These are phyloP conservation scores for Crematogaster levior DNA, from an alignment of 2,888 invertebrate genomes.

Conservation along the genomic window DNA sequence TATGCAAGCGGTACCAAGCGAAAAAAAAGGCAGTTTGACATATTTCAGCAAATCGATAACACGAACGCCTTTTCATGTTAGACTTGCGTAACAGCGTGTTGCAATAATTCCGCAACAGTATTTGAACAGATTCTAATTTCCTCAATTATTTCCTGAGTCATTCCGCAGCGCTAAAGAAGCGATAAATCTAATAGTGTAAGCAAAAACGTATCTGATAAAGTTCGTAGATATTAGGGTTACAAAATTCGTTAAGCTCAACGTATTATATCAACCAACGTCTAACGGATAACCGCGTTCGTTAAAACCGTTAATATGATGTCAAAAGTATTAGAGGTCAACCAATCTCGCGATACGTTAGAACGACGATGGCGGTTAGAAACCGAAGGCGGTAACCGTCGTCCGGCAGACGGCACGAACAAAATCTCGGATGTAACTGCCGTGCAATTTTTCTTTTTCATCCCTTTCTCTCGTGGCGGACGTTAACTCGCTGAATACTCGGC, in stretches of 20 bases:
- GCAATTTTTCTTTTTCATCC: conserved; percentile 67
- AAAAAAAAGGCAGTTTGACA: conserved; percentile 40
- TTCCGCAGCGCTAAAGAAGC: not conserved
- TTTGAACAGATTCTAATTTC: conserved; percentile 41
- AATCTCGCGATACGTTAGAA: conserved; percentile 45
- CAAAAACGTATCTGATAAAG: not conserved
- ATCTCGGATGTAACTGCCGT: conserved; percentile 65
- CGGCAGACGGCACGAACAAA: conserved; percentile 46
- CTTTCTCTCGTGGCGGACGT: conserved; percentile 44
- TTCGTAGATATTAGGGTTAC: not conserved
- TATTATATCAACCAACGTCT: not conserved
- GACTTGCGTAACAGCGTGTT: conserved; percentile 37
- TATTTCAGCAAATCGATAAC: conserved; percentile 46
- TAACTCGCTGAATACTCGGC: conserved; percentile 21
- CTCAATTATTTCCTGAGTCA: conserved; percentile 47
- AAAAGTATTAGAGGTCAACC: conserved; percentile 20
- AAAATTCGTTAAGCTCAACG: conserved; percentile 14
- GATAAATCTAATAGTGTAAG: not conserved
- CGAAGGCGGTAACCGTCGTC: conserved; percentile 51
- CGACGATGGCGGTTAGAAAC: conserved; percentile 35
- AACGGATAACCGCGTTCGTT: conserved; percentile 36
- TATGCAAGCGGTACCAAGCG: too few species aligned
- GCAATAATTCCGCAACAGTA: conserved; percentile 42
- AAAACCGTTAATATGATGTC: not conserved
- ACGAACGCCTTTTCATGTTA: conserved; percentile 30